Evolutionary conservation across 2,888 invertebrate genomes (phyloP).

Genomic region (Mechanitis messenoides): DNA sequence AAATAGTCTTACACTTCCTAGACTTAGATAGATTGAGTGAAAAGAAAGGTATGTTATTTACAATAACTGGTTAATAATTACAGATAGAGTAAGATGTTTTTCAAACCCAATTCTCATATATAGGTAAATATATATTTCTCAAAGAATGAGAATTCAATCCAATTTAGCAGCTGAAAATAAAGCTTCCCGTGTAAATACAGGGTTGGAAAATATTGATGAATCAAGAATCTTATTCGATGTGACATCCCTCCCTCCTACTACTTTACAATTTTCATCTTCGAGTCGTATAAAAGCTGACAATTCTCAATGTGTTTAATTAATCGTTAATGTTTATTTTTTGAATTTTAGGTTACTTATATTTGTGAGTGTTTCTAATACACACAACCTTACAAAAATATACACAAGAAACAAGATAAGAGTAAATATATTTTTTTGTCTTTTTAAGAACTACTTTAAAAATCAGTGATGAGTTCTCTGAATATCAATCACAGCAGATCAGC

Average conservation of each 20-base stretch:
- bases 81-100: neutral
- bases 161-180: conserved; percentile 5
- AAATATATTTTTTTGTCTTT: too few species aligned
- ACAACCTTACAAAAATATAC: too few species aligned
- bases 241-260: neutral
- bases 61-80: neutral
- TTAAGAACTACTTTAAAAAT: too few species aligned
- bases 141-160: conserved; percentile 5
- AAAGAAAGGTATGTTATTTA: neutral
- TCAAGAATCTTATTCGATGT: conserved; percentile 1
- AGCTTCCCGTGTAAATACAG: conserved; percentile 2
- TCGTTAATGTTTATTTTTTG: too few species aligned
- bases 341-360: too few species aligned
- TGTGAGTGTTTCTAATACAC: too few species aligned
- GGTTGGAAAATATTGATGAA: conserved; percentile 4
- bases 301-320: too few species aligned
- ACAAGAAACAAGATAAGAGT: too few species aligned
- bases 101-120: neutral
- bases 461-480: neutral
- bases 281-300: neutral
- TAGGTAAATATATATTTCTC: neutral
- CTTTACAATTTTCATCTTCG: neutral
- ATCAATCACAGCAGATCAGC: neutral
- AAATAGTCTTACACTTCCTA: too few species aligned
- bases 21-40: too few species aligned